These are phyloP conservation scores for Copidosoma aretas DNA, from an alignment of 2,888 invertebrate species.

Conservation along the genomic window DNA sequence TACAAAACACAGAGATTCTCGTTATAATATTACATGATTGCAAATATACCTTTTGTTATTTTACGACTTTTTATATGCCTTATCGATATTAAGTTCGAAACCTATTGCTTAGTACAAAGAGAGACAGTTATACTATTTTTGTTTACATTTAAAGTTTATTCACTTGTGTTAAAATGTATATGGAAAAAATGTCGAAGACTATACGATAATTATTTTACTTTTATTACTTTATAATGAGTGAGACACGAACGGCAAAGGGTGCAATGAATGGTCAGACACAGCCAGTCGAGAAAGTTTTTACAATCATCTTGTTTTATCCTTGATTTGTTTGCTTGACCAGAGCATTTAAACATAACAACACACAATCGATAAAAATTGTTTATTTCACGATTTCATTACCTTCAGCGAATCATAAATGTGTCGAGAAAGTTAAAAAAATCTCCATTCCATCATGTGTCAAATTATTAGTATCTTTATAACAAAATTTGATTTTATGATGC, in stretches of 20 bases:
- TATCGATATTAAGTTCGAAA: conserved; percentile 53
- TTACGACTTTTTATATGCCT: conserved; percentile 27
- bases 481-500: no score
- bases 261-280: conserved; percentile 37
- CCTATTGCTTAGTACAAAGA: conserved; percentile 60
- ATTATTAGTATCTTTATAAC: no score
- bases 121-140: conserved; percentile 55
- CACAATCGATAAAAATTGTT: conserved; percentile 8
- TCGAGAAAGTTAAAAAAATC: no score
- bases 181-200: conserved; percentile 47
- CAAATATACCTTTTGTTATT: conserved; percentile 43
- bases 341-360: conserved; percentile 28
- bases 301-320: conserved; percentile 17
- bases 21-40: conserved; percentile 57
- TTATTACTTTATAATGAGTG: conserved; percentile 46
- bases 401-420: no score
- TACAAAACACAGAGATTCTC: conserved; percentile 56
- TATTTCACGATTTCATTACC: no score
- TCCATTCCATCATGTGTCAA: no score
- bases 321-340: conserved; percentile 26
- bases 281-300: conserved; percentile 36
- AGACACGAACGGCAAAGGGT: conserved; percentile 50
- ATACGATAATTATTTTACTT: no score
- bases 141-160: conserved; percentile 51
- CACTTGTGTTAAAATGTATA: conserved; percentile 52